phyloP scores from a whole-genome alignment of 2,797 vertebrate species.

The Novumbra hubbsi region DNA sequence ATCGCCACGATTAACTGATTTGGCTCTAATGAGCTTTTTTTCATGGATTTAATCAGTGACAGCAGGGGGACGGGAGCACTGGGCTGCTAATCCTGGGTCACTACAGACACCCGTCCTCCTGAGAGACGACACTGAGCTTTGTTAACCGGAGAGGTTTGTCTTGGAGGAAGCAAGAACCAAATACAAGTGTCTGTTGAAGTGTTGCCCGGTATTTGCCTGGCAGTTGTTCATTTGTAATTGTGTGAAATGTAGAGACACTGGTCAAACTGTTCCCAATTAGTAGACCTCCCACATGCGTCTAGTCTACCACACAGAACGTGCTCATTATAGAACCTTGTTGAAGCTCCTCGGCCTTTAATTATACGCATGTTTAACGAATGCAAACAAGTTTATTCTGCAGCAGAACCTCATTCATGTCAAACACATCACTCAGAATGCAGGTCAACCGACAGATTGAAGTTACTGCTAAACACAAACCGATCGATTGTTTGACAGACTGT shows the following conservation, averaged over 20 bases:
- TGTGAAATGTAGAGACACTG: slow-evolving; percentile 1
- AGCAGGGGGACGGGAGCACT: slow-evolving; percentile 54
- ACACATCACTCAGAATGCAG: slow-evolving; percentile 5
- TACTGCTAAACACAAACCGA: background rate
- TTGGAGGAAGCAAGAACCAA: background rate
- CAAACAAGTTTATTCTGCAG: slow-evolving; percentile 28
- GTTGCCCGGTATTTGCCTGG: background rate
- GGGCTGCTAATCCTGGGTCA: slow-evolving; percentile 59
- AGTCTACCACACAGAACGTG: slow-evolving; percentile 28
- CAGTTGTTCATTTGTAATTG: background rate
- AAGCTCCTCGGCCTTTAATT: slow-evolving; percentile 11
- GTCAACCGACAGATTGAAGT: slow-evolving; percentile 20
- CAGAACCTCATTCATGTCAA: slow-evolving; percentile 25
- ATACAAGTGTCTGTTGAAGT: background rate
- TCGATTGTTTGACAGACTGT: background rate
- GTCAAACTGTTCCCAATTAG: background rate
- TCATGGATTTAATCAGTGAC: slow-evolving; percentile 54
- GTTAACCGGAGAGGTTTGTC: slow-evolving; percentile 21
- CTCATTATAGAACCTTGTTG: background rate
- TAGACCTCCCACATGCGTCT: slow-evolving; percentile 13
- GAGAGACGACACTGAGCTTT: slow-evolving; percentile 26
- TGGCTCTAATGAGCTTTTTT: slow-evolving; percentile 67
- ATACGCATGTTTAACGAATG: slow-evolving; percentile 37
- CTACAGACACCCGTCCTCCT: slow-evolving; percentile 30
- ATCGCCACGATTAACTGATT: slow-evolving; percentile 42